Evolutionary conservation across 2,888 invertebrate species (phyloP).

Genomic region (Plusia festucae): DNA sequence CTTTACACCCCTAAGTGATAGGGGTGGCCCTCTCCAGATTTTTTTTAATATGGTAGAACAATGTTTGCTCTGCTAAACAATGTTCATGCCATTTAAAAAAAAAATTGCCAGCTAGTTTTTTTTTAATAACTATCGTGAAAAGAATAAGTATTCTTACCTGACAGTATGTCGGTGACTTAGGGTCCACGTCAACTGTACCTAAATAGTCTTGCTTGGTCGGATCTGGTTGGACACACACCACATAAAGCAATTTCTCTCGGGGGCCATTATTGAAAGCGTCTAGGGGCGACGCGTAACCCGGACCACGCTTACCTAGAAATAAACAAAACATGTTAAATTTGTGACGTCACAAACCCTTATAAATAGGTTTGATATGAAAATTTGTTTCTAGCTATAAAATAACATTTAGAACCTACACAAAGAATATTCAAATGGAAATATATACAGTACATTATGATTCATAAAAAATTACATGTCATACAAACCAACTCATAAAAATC

Average conservation of each 20-base stretch:
- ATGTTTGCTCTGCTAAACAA: too few relatives aligned
- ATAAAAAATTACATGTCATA: not conserved
- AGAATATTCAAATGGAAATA: not conserved
- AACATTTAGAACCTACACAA: not conserved
- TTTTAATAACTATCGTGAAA: too few relatives aligned
- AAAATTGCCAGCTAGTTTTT: too few relatives aligned
- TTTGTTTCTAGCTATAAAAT: conserved; percentile 10
- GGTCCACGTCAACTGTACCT: conserved; percentile 97
- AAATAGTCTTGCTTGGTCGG: conserved; percentile 95
- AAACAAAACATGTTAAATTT: not conserved
- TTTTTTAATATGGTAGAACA: too few relatives aligned
- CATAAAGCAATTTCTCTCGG: conserved; percentile 95
- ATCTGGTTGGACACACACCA: conserved; percentile 95
- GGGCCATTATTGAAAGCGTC: conserved; percentile 96
- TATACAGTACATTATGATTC: not conserved
- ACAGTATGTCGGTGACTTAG: conserved; percentile 94
- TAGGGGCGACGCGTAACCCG: conserved; percentile 94
- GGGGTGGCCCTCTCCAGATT: too few relatives aligned
- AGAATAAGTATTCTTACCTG: too few relatives aligned
- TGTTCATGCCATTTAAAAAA: too few relatives aligned
- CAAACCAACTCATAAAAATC: conserved; percentile 43
- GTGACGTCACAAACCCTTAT: not conserved
- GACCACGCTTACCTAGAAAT: conserved; percentile 85
- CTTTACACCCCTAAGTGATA: too few relatives aligned
- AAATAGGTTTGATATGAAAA: not conserved